These are phyloP conservation scores for Acrobasis consociella DNA, from an alignment of 2,888 invertebrate genomes.

Conservation along the genomic window DNA sequence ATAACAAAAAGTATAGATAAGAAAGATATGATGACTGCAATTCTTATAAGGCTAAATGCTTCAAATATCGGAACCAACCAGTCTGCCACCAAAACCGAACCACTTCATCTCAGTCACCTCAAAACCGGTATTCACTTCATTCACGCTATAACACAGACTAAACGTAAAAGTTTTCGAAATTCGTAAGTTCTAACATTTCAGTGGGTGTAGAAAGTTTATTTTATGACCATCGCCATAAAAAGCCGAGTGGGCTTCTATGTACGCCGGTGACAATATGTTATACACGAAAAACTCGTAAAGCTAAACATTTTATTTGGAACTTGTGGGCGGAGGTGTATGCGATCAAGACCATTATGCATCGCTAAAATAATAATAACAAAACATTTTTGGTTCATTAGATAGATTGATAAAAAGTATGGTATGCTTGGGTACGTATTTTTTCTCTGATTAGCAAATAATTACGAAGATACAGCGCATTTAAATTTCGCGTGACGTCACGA, in stretches of 20 bases:
- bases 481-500: too few relatives aligned
- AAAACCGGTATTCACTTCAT: not conserved
- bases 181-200: not conserved
- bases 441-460: too few relatives aligned
- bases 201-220: slow-evolving; percentile 20
- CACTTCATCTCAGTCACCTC: not conserved
- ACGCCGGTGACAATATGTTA: slow-evolving; percentile 17
- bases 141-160: not conserved
- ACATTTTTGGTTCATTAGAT: too few relatives aligned
- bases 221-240: slow-evolving; percentile 20
- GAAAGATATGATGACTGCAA: too few relatives aligned
- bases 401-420: too few relatives aligned
- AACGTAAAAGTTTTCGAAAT: not conserved
- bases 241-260: slow-evolving; percentile 18
- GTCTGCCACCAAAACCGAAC: too few relatives aligned
- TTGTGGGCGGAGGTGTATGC: slow-evolving; percentile 15
- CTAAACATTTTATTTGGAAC: slow-evolving; percentile 13
- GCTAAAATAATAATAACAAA: too few relatives aligned
- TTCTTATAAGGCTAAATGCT: too few relatives aligned
- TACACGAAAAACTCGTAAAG: slow-evolving; percentile 20
- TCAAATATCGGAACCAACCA: too few relatives aligned
- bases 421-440: too few relatives aligned
- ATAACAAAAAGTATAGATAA: too few relatives aligned
- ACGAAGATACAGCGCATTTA: too few relatives aligned
- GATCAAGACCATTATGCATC: slow-evolving; percentile 3